Base-by-base conservation (phyloP, 1,140 invertebrate genomes). In the Prorops nasuta region DNA sequence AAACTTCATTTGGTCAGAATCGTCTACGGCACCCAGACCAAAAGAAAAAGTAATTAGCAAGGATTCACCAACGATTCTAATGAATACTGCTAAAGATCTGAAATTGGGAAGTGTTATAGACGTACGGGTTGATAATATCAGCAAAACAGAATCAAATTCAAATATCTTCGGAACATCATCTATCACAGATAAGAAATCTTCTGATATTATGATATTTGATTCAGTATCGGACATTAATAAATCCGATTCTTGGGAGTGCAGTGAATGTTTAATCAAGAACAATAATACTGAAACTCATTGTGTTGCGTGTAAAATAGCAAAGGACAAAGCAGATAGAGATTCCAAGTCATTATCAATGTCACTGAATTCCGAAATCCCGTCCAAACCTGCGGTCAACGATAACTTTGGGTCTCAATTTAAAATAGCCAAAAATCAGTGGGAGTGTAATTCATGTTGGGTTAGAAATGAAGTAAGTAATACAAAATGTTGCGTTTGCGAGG, bases 401-500 rank as follows among this genome's bases (percentile, higher is more conserved):
- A 58, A 70, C 12, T 82, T 84, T 54, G 79, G 82, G 14, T 65
- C 76, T 35, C 64, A 81, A 28, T 86, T 85, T 56, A 84, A 82
- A 61, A 63, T 76, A 28, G 67, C 77, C 22, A 44, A 65, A 2
- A 74, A 77, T 51, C 75, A 78, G 43, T 89, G 87, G 86, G 82
- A 85, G 46, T 90, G 87, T 72, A 59, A 71, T 8, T 75, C 72
- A 34, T 90, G 88, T 70, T 80, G 84, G 75, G 75, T 88, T 2
- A 71, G 76, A 39, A 90, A 90, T 69, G 81, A 84, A 34, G 60
- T 71, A 14, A 72, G 73, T 8, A 70, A 71, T 14, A 55, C 53
- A 2, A 86, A 82, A 50, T 90, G 88, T 73, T 72, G 80, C 3
- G 84, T 84, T 8, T 90, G 87, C 69, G 78, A 80, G 53, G 72